Percentiles rank a stretch among this genome's conserved stretches.
These are phyloP conservation scores for Bimastos eiseni DNA, from an alignment of 2,888 invertebrate genomes.

Conservation along the genomic window DNA sequence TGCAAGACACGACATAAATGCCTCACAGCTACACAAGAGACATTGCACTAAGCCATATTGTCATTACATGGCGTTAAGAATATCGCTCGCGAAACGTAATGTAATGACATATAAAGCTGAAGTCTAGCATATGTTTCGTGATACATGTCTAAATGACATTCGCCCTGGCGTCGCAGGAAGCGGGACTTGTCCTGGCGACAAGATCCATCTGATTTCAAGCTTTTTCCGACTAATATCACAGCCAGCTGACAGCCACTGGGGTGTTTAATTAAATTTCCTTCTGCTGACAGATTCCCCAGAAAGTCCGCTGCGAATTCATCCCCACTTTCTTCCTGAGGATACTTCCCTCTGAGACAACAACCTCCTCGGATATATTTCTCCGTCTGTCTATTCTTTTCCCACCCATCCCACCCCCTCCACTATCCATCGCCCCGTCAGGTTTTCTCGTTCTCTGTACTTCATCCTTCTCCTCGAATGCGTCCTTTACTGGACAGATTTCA, in stretches of 20 bases:
- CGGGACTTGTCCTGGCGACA: neutral
- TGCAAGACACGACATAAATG: too few species aligned
- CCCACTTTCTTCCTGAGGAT: neutral
- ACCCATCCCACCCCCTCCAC: too few species aligned
- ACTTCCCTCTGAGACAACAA: neutral
- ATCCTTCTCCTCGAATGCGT: too few species aligned
- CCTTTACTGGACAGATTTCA: too few species aligned
- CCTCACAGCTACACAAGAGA: too few species aligned
- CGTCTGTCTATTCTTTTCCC: neutral
- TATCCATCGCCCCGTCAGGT: too few species aligned
- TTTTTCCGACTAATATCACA: neutral
- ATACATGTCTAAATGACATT: neutral
- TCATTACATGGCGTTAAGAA: neutral
- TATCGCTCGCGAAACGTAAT: neutral
- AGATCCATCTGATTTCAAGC: neutral
- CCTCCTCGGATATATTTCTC: neutral
- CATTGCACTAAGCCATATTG: neutral
- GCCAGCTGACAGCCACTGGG: neutral
- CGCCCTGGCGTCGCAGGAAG: neutral
- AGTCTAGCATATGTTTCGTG: neutral
- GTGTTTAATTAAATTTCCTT: slow-evolving; percentile 13
- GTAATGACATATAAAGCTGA: neutral
- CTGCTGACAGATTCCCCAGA: neutral
- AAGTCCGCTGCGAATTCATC: neutral
- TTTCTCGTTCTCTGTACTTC: too few species aligned